Percentiles rank a stretch among this genome's conserved stretches.
Conservation (phyloP, 2,113 vertebrate species). For the Hypanus sabinus region DNA sequence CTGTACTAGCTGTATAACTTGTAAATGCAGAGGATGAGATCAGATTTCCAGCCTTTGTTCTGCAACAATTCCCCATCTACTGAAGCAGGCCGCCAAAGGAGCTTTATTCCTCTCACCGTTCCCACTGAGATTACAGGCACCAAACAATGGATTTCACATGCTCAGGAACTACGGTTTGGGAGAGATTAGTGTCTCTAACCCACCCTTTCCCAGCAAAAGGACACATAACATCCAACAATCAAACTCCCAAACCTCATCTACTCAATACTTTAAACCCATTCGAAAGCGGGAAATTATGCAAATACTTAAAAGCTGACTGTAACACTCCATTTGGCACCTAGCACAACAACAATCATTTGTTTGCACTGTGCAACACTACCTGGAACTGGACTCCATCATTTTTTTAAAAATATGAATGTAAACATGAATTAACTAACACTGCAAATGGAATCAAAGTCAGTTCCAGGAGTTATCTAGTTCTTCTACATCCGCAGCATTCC, state of each 20-base stretch:
- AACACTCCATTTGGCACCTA: no score
- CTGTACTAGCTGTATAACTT: neutral
- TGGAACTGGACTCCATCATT: no score
- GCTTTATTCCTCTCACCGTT: neutral
- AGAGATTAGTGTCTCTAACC: neutral
- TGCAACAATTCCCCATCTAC: neutral
- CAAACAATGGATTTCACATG: neutral
- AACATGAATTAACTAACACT: no score
- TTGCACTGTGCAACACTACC: no score
- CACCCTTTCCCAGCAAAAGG: neutral
- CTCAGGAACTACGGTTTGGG: neutral
- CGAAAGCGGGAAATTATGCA: no score
- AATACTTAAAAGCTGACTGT: no score
- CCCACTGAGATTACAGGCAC: neutral
- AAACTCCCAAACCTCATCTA: neutral
- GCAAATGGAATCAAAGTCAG: neutral
- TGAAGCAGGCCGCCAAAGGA: neutral
- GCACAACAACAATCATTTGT: no score
- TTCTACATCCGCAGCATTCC: no score
- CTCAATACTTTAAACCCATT: neutral
- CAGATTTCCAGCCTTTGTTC: neutral
- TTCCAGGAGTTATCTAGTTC: neutral
- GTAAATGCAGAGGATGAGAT: neutral
- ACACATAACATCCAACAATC: neutral
- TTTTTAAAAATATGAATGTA: no score